Base-by-base conservation (phyloP, 1,140 invertebrate genomes). In the Acromyrmex charruanus region DNA sequence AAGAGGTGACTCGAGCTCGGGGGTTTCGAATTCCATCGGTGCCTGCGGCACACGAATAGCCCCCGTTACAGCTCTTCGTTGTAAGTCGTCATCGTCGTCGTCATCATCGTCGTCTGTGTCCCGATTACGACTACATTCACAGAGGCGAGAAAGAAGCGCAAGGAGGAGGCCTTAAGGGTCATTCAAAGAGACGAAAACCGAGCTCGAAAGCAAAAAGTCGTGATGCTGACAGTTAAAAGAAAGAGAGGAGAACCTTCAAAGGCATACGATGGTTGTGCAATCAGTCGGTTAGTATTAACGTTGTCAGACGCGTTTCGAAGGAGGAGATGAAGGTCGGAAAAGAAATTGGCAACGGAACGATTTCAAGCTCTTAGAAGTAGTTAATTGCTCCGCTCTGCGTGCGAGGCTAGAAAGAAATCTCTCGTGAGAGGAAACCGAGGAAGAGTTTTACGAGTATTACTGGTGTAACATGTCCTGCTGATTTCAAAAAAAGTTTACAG, bases 321-420 rank as follows among this genome's bases (percentile, higher is more conserved):
- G 16, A 28, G 14, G 12, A 28, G 55, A 31, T 31, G 61, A 25
- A 35, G 18, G 14, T 14, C 21, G 28, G 18, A 18, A 7, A 53
- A 61, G 16, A 14, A 85, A 28, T 66, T 49, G 87, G 66, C 86
- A 87, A 49, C 51, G 25, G 35, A 81, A 82, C 88, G 68, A 86
- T 91, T 91, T 86, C 61, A 77, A 49, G 31, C 81, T 82, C 66
- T 87, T 77, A 77, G 65, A 85, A 85, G n/a, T 82, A 77, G 58
- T 89, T 89, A 89, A 91, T 89, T 85, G 77, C 88, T 89, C 58
- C 12, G 77, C 21, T 39, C 63, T 25, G 66, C 10, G 63, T 66
- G 49, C 35, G 25, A 55, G 31, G 51, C 63, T 49, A 12, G 31
- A n/a, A 69, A 63, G 4, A 86, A 61, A 7, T 6, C 18, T 21